A percentile compares a stretch with the other conserved stretches of the same genome.
These are phyloP conservation scores for Pherbina coryleti DNA, from an alignment of 2,888 invertebrate species.

Conservation along the genomic window DNA sequence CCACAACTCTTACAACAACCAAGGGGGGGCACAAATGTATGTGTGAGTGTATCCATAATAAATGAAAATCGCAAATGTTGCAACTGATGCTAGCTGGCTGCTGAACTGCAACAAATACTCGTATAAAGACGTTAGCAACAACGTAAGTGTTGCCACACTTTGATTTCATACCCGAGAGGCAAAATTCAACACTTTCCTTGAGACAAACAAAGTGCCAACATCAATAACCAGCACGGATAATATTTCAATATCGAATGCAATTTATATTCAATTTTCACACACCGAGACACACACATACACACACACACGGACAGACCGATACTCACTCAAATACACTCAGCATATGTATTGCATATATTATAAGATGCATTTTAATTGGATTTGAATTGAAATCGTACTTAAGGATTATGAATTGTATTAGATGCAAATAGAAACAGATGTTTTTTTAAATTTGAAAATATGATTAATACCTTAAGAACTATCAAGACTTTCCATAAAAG, in stretches of 20 bases:
- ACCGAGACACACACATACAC: not conserved
- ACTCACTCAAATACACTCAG: no score
- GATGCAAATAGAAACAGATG: not conserved
- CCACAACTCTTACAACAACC: no score
- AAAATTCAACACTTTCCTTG: not conserved
- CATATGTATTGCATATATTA: not conserved
- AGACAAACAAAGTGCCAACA: not conserved
- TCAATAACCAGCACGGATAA: not conserved
- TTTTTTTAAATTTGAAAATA: no score
- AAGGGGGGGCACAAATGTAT: no score
- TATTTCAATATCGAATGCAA: constrained; percentile 5
- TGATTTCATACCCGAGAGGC: not conserved
- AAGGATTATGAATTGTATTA: not conserved
- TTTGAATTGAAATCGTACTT: not conserved
- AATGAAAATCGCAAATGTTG: not conserved
- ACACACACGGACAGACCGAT: no score
- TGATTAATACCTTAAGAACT: no score
- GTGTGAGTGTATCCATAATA: not conserved
- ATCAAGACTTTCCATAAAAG: no score
- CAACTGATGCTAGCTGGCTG: no score
- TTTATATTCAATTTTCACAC: not conserved
- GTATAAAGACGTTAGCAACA: no score
- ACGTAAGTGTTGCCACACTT: not conserved
- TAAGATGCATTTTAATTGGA: not conserved
- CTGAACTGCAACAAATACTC: not conserved